A percentile compares a stretch with the other conserved stretches of the same genome.
Conservation (phyloP, 2,888 invertebrate species). For the Crematogaster levior region DNA sequence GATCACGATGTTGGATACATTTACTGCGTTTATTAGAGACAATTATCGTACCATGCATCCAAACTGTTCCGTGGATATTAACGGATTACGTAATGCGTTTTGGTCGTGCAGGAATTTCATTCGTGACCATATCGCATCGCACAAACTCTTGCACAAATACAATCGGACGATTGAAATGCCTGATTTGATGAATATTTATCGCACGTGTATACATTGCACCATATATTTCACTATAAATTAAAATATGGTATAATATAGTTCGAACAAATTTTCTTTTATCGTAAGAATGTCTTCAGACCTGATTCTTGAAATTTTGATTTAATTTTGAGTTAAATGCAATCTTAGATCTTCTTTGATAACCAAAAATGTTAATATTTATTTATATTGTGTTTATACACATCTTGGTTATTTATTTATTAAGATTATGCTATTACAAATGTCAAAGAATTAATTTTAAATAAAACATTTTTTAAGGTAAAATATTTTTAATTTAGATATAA, state of each 20-base stretch:
- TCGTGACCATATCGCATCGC: slow-evolving; percentile 23
- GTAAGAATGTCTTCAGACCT: neutral
- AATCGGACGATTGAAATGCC: slow-evolving; percentile 15
- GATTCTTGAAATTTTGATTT: neutral
- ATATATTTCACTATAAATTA: neutral
- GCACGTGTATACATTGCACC: neutral
- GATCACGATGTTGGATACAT: slow-evolving; percentile 18
- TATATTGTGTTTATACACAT: neutral
- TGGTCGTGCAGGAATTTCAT: slow-evolving; percentile 59
- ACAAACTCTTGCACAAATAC: neutral
- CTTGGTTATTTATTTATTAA: neutral
- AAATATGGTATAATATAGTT: too few relatives aligned
- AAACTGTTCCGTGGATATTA: slow-evolving; percentile 24
- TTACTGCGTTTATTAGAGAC: slow-evolving; percentile 48
- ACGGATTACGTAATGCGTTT: slow-evolving; percentile 53
- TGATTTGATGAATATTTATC: slow-evolving; percentile 17
- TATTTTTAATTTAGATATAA: neutral
- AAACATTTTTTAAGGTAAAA: too few relatives aligned
- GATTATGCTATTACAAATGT: neutral
- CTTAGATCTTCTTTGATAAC: too few relatives aligned
- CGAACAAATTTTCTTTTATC: neutral
- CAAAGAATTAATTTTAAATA: neutral
- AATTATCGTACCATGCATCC: slow-evolving; percentile 55
- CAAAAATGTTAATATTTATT: neutral
- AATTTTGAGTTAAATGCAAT: neutral